phyloP scores from a whole-genome alignment of 2,888 invertebrate genomes.

The Arenicola marina region DNA sequence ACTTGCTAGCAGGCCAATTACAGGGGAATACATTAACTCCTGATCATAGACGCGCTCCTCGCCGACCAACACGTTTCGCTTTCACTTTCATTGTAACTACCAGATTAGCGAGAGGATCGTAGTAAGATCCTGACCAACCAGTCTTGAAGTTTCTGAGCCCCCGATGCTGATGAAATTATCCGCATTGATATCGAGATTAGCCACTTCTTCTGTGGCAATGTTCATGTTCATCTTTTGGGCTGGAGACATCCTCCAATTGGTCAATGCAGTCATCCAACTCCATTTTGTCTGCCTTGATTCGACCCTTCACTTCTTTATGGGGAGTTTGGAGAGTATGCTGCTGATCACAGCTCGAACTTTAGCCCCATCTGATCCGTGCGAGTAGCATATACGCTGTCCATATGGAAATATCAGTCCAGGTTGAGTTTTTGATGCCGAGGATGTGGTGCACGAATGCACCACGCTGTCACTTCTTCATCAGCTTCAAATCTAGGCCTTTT shows the following conservation, averaged over 20 bases:
- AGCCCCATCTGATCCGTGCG: slow-evolving; percentile 10
- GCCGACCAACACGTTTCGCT: slow-evolving; percentile 10
- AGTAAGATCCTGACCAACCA: slow-evolving; percentile 9
- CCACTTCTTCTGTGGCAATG: slow-evolving; percentile 17
- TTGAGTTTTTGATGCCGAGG: not conserved
- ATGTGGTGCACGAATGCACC: slow-evolving; percentile 7
- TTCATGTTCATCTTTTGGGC: slow-evolving; percentile 18
- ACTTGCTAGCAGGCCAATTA: no score
- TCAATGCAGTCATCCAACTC: slow-evolving; percentile 10
- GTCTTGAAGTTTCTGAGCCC: not conserved
- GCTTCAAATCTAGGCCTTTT: not conserved
- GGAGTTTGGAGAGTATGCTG: not conserved
- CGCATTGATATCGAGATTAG: slow-evolving; percentile 6
- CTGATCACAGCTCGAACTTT: not conserved
- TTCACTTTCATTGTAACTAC: slow-evolving; percentile 9
- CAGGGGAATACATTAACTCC: slow-evolving; percentile 11
- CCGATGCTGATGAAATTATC: slow-evolving; percentile 4
- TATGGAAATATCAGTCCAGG: slow-evolving; percentile 13
- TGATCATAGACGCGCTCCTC: slow-evolving; percentile 10
- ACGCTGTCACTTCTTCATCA: slow-evolving; percentile 2
- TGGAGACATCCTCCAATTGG: slow-evolving; percentile 8
- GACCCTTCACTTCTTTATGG: slow-evolving; percentile 6
- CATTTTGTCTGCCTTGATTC: slow-evolving; percentile 1
- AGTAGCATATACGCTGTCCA: slow-evolving; percentile 9
- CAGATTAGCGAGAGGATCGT: not conserved